A percentile compares a stretch with the other conserved stretches of the same genome.
These are phyloP conservation scores for Dryobates pubescens DNA, from an alignment of 2,797 vertebrate species.

Conservation along the genomic window DNA sequence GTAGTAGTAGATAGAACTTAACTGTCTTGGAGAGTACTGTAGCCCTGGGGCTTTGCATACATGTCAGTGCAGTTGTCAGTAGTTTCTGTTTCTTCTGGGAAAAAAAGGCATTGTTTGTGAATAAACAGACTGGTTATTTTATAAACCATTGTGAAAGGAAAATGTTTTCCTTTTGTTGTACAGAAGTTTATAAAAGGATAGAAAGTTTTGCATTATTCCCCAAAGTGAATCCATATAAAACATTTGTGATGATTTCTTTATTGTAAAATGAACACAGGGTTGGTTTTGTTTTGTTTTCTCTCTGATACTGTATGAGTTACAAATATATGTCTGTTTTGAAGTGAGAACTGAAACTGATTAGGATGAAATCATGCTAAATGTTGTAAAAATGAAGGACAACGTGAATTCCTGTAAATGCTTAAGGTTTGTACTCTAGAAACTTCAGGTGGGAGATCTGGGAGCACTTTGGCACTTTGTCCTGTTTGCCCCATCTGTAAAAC, in stretches of 20 bases:
- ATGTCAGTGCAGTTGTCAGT: background rate
- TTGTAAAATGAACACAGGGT: background rate
- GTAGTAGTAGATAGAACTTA: background rate
- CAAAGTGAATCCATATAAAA: background rate
- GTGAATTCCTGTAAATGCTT: background rate
- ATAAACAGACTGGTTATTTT: background rate
- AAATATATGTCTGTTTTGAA: background rate
- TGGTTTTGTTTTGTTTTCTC: background rate
- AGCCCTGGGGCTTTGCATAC: background rate
- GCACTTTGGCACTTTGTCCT: background rate
- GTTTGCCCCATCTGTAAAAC: background rate
- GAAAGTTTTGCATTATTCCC: background rate
- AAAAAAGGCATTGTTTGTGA: background rate
- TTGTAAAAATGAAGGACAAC: background rate
- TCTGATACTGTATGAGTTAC: background rate
- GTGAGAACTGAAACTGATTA: background rate
- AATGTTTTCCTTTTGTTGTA: background rate
- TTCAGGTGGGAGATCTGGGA: background rate
- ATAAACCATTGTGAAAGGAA: background rate
- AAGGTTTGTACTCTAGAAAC: background rate
- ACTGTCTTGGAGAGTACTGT: background rate
- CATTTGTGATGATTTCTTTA: background rate
- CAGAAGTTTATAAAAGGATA: background rate
- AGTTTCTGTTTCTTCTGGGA: background rate
- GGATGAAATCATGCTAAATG: background rate